Base-by-base conservation (phyloP, 2,797 vertebrate species). In the Gambusia yucatana region DNA sequence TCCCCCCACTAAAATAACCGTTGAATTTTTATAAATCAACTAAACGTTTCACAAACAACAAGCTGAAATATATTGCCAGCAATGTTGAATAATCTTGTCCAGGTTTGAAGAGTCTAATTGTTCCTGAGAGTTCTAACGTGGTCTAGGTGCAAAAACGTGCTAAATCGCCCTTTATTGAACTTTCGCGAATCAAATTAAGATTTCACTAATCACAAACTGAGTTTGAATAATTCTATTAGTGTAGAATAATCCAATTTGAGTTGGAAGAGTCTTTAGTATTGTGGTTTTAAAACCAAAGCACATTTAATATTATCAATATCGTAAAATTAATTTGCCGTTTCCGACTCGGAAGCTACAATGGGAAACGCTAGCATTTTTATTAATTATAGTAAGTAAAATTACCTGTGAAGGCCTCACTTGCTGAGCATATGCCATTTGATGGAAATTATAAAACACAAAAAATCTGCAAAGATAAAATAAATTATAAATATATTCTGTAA, bases 381-480 rank as follows among this genome's bases (percentile, higher is more conserved):
- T 65, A 9, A 36, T 20, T 65, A 17, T 30, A 20, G 4, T 22
- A 43, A 25, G 4, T 25, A 25, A 48, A 11, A 83, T 86, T 94
- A 96, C 96, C 95, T 95, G 92, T 6, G 85, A 76, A 36, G 77
- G 48, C 52, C 80, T 91, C 44, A 88, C 22, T 84, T 82, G 90
- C 39, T 95, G 95, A 6, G 86, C 47, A 92, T 86, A 92, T 0
- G 94, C 92, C 95, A 96, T 96, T 59, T 36, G 3, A 6, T 22
- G 63, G 82, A n/a, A 46, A 16, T 6, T 1, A 48, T 69, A n/a
- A 33, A 36, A 33, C 22, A 76, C 30, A 57, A 5, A 47, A 11
- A n/a, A 75, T 13, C 76, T 70, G 80, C 0, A 72, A 72, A 81
- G 0, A 78, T 73, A 16, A 77, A 9, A 78, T 3, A 74, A 0